Base-by-base conservation (phyloP, 1,140 invertebrate species). In the Bombus sibiricus region DNA sequence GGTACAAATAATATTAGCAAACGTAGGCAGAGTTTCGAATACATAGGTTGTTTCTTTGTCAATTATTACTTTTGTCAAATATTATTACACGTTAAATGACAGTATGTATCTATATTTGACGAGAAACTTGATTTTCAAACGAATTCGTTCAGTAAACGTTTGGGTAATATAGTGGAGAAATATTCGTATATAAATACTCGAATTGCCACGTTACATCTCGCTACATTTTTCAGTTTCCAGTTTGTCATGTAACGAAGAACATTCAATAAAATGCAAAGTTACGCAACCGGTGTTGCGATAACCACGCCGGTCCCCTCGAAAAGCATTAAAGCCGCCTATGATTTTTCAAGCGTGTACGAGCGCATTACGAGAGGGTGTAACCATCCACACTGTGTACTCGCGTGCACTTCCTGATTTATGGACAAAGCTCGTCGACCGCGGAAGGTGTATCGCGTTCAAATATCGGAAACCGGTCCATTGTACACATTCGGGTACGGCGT, bases 391-490 rank as follows among this genome's bases (percentile, higher is more conserved):
- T 76, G 74, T 53, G 47, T 57, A 59, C 22, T 76, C 74, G 13
- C 68, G 37, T 59, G 47, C 47, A 25, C 79, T 25, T 22, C 69
- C 69, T 43, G 80, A 73, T 81, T 74, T 81, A 81, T 81, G 80
- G 53, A 81, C 80, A 81, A 57, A 18, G 59, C 47, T 81, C 34
- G 68, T 41, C 66, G 59, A 66, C 78, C 59, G 41, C 69, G 28
- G 34, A 15, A 28, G 84, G 64, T 86, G 39, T 57, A 71, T 74
- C 81, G 86, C 41, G 82, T 85, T 80, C 76, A 68, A 88, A 89
- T 84, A 84, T 85, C 83, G 86, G 86, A 81, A 89, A 89, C 77
- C 69, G 75, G 88, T 77, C 57, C 86, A 73, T 79, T 81, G 82
- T 76, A 53, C 75, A 75, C 68, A 85, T 77, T 88, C 75, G 57